Conservation (phyloP, 1,140 invertebrate species). For the Bombus cullumanus region DNA sequence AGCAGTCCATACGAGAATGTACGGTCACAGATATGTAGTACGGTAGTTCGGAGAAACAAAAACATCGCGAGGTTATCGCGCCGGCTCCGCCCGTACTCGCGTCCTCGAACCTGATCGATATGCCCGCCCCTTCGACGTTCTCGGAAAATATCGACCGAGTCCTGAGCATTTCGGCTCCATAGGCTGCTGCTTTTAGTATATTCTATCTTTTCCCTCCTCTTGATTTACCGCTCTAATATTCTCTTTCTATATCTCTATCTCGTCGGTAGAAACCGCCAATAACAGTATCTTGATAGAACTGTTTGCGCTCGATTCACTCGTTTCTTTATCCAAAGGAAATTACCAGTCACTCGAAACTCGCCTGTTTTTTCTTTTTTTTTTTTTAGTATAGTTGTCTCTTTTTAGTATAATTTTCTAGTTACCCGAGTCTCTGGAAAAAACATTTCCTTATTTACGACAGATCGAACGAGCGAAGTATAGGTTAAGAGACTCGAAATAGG, state of each 20-base stretch:
- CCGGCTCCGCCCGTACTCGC: constrained; percentile 45
- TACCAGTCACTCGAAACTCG: no score
- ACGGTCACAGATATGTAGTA: not conserved
- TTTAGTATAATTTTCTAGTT: not conserved
- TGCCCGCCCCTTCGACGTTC: not conserved
- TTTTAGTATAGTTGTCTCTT: no score
- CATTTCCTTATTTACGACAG: not conserved
- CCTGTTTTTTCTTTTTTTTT: no score
- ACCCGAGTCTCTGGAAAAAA: no score
- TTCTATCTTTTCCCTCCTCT: no score
- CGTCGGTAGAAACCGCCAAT: not conserved
- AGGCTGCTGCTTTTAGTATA: not conserved
- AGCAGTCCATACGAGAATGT: constrained; percentile 21
- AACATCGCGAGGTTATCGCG: constrained; percentile 25
- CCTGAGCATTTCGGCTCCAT: not conserved
- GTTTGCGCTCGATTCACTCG: not conserved
- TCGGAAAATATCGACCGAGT: constrained; percentile 5
- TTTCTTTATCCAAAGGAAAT: no score
- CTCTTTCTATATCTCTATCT: no score
- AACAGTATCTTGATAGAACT: not conserved
- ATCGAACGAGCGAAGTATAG: not conserved
- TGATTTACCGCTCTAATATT: no score
- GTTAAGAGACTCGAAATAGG: constrained; percentile 1
- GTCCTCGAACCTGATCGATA: constrained; percentile 37
- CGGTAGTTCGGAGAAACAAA: constrained; percentile 9